Evolutionary conservation across 2,113 vertebrate genomes (phyloP), one percentile per base, ranked within the genome.

Genomic region (Menura novaehollandiae): DNA sequence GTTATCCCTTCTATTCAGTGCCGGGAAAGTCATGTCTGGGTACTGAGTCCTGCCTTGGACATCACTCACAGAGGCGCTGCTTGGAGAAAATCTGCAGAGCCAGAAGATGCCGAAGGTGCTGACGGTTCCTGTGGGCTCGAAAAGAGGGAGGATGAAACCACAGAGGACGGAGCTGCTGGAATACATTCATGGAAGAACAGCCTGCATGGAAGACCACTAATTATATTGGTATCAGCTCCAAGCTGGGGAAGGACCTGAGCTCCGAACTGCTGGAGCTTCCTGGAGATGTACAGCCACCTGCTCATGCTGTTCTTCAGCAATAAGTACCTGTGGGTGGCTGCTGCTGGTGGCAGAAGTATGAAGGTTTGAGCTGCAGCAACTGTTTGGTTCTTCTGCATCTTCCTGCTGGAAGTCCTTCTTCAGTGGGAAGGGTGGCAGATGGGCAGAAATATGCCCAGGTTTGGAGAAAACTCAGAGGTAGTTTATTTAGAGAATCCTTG

Each of bases 11-110:
- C 30, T 72, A 2, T 51, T 56, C 66, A n/a, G 15, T 18, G 23
- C n/a, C 1, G 0, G 9, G 11, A 27, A 85, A 6, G 13, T 47
- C 39, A 53, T 0, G 1, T 23, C 71, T 78, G 76, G 53, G 23
- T 37, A 17, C 15, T 7, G 17, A 8, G 22, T 39, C 47, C 72
- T 14, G 33, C 33, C 33, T 46, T 74, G 55, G 21, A 44, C 17
- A 68, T 52, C n/a, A 52, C 22, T 43, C 20, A 30, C 43, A 58
- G n/a, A 72, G 28, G 2, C 51, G 41, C 28, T 35, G 19, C 33
- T 51, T 30, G 52, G 15, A 56, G 33, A 26, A 51, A 28, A 55
- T 24, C 52, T 39, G 46, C 1, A 3, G 28, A 41, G 19, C 18
- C 30, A 19, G 46, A 33, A 66, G 32, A 43, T 66, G 46, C 35